These are phyloP conservation scores for Gastrophryne carolinensis DNA, from an alignment of 2,797 vertebrate genomes.

Conservation along the genomic window DNA sequence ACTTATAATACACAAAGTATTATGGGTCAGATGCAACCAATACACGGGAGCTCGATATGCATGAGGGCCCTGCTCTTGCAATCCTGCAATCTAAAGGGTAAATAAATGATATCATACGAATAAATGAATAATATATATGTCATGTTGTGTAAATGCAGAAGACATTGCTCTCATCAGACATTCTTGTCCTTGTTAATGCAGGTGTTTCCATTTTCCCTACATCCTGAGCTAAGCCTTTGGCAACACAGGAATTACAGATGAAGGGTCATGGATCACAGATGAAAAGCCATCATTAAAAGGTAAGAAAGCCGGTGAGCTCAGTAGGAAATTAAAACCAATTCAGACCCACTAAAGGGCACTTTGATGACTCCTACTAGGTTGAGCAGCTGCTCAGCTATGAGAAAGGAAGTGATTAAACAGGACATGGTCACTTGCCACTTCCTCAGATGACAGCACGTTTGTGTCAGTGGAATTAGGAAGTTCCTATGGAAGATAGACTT, in stretches of 20 bases:
- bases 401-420: slow-evolving; percentile 31
- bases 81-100: too few species aligned
- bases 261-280: neutral
- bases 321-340: slow-evolving; percentile 19
- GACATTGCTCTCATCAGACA: neutral
- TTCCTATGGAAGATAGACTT: neutral
- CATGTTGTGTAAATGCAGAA: neutral
- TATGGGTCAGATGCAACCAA: too few species aligned
- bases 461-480: neutral
- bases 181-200: neutral
- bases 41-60: too few species aligned
- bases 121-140: neutral
- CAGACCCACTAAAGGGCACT: neutral
- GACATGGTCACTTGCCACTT: slow-evolving; percentile 6
- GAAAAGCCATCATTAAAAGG: neutral
- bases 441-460: neutral
- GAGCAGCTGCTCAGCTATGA: neutral
- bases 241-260: neutral
- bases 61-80: too few species aligned
- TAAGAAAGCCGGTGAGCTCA: neutral
- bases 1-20: too few species aligned
- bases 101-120: too few species aligned
- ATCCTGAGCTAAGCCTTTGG: neutral
- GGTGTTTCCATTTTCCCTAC: slow-evolving; percentile 9
- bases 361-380: slow-evolving; percentile 12